Base-by-base conservation (phyloP, 2,888 invertebrate genomes). In the Sicus ferrugineus region DNA sequence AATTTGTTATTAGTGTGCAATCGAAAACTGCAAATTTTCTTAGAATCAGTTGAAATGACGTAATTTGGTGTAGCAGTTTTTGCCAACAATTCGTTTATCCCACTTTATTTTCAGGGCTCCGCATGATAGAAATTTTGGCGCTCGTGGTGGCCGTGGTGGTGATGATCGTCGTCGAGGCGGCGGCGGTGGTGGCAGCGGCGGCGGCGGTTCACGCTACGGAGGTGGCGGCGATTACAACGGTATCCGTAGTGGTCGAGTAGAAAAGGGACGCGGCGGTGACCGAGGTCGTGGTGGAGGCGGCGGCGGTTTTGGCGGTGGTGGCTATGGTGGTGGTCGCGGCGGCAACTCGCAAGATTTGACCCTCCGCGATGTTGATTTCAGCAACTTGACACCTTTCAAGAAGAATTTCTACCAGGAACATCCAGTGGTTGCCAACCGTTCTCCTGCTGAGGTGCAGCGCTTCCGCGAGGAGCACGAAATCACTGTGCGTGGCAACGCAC, bases 191-290 rank as follows among this genome's bases (percentile, higher is more conserved):
- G 64, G 92, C 68, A 95, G 95, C 52, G 96, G 96, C 80, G 97
- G 97, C 95, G 79, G 80, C 73, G 77, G 79, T n/a, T n/a, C n/a
- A n/a, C n/a, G n/a, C n/a, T n/a, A n/a, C n/a, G 98, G 98, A 95
- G 88, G 88, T 94, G 34, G 96, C 94, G 85, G 97, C 95, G 87
- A n/a, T n/a, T n/a, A n/a, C n/a, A n/a, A 93, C 92, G 83, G 76
- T 54, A 78, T 77, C 21, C 75, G 72, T 62, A 72, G 73, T 59
- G 63, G 92, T 68, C 95, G 95, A 52, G 96, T 96, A 80, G 95
- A 95, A 46, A 95, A 96, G 97, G 96, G 95, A 94, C 97, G 19
- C 96, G 97, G 16, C 96, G 97, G 97, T 95, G 78, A 78, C n/a
- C 77, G 81, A 46, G 77, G 78, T 64, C 76, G 77, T 34, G 77